Percentiles rank a stretch among this genome's conserved stretches.
These are phyloP conservation scores for Chaunax sp. DNA, from an alignment of 2,797 vertebrate genomes.

Conservation along the genomic window DNA sequence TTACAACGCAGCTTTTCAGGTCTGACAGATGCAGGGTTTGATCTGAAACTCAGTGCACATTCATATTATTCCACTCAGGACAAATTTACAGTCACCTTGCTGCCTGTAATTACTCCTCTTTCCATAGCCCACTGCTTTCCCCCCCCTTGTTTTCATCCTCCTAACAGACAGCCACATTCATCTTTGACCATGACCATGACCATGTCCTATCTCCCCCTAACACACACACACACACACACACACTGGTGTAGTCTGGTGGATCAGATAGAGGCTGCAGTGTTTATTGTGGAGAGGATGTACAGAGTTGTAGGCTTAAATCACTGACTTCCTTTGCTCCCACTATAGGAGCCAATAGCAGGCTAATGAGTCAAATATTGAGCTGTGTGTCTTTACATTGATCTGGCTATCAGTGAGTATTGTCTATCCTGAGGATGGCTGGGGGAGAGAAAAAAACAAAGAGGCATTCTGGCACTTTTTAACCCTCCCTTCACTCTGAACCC, in stretches of 20 bases:
- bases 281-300: constrained; percentile 72
- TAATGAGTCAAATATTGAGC: constrained; percentile 21
- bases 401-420: constrained; percentile 4
- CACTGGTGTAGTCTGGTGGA: constrained; percentile 52
- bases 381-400: constrained; percentile 35
- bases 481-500: constrained; percentile 10
- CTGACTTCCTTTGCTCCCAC: constrained; percentile 69
- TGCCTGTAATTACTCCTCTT: constrained; percentile 23
- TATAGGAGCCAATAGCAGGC: constrained; percentile 26
- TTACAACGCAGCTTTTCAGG: constrained; percentile 30
- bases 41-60: constrained; percentile 24
- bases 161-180: constrained; percentile 53
- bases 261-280: constrained; percentile 58
- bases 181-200: constrained; percentile 58
- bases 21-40: constrained; percentile 45
- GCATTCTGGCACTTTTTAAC: constrained; percentile 17
- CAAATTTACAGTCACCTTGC: constrained; percentile 37
- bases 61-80: constrained; percentile 12
- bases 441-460: no score
- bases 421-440: neutral
- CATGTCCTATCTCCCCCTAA: constrained; percentile 37
- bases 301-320: constrained; percentile 68
- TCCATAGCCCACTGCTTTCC: neutral
- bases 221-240: constrained; percentile 34
- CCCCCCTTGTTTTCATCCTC: constrained; percentile 9